phyloP scores from a whole-genome alignment of 2,888 invertebrate species.

The Diploptera punctata region DNA sequence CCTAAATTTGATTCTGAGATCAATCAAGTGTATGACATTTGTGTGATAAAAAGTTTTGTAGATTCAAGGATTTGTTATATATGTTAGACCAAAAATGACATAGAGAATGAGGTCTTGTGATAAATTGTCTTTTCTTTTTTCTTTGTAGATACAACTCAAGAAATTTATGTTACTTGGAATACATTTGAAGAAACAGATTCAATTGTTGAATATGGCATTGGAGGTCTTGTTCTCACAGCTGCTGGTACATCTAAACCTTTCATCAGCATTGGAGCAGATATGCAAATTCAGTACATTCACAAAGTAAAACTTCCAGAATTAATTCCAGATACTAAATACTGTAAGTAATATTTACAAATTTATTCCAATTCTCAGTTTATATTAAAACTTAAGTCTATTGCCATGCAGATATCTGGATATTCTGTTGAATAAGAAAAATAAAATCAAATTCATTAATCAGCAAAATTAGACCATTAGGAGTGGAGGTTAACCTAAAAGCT shows the following conservation, averaged over 20 bases:
- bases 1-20: too few species aligned
- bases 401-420: too few species aligned
- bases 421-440: too few species aligned
- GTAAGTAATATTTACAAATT: constrained; percentile 59
- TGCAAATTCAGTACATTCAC: constrained; percentile 76
- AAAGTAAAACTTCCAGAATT: constrained; percentile 69
- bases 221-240: constrained; percentile 62
- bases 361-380: too few species aligned
- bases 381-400: too few species aligned
- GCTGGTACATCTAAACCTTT: background rate
- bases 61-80: too few species aligned
- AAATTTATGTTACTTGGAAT: constrained; percentile 84
- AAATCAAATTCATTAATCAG: too few species aligned
- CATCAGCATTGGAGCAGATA: constrained; percentile 61
- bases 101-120: background rate
- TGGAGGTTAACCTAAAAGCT: too few species aligned
- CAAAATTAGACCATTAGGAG: too few species aligned
- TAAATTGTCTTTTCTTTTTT: background rate
- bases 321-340: constrained; percentile 67
- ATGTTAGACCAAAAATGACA: too few species aligned
- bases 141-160: constrained; percentile 64
- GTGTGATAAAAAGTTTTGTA: too few species aligned
- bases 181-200: constrained; percentile 75
- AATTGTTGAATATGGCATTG: constrained; percentile 76
- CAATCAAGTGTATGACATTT: too few species aligned